Evolutionary conservation across 2,113 vertebrate genomes (phyloP), one percentile per base, ranked within the genome.

Genomic region (Geothlypis trichas): DNA sequence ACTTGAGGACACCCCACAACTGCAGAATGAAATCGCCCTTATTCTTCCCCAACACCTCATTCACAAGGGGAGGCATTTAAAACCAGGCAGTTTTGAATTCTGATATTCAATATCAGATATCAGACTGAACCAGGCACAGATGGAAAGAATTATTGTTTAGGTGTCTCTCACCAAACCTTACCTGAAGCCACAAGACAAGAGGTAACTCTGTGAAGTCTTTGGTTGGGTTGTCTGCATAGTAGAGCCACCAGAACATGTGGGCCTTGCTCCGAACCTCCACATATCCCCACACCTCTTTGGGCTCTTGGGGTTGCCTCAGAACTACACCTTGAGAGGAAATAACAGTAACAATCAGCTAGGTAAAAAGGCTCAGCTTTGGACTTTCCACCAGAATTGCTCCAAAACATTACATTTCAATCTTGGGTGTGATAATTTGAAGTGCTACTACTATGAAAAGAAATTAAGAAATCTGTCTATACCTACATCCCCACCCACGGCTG

Each of bases 181-280:
- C 99, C 99, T 99, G 99, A 91, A 99, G 98, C 99, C 99, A 99
- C 98, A 99, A 98, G 81, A 99, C 93, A 31, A 99, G 98, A 28
- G 99, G 99, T 55, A 99, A 94, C 12, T 98, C 94, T 16, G 95
- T 95, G 97, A 98, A 98, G 84, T 97, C 97, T 47, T 97, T 97
- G 37, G 97, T 84, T 39, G 96, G 96, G 76, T 89, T 98, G 63
- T 98, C 97, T 13, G 99, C 98, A 51, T 98, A 98, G 83, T 99
- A 99, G 11, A 99, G 98, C 99, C 99, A 99, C 99, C 99, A 99
- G 97, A 99, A 99, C 98, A 99, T 99, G 97, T 98, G 98, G 13
- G 99, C 99, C 61, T 99, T 98, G 46, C 96, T 97, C 17, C 99
- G 98, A 52, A 99, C 98, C 5, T 98, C 95, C 89, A 99, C 98